phyloP scores from a whole-genome alignment of 2,888 invertebrate genomes.

The Cheilosia vulpina region DNA sequence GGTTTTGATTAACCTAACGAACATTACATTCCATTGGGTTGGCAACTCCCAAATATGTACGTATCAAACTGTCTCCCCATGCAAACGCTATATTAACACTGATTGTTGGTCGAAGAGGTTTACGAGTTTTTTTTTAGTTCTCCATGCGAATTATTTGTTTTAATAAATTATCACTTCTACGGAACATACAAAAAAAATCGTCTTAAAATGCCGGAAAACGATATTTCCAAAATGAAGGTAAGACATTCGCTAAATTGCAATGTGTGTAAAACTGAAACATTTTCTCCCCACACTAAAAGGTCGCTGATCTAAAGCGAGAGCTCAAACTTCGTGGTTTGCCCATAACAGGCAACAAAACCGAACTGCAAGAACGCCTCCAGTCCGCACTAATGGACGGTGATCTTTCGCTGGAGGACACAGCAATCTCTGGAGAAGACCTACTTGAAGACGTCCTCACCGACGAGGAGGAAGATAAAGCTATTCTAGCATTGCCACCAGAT shows the following conservation, averaged over 20 bases:
- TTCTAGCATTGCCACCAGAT: constrained; percentile 78
- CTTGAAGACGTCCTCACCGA: constrained; percentile 82
- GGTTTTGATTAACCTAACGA: neutral
- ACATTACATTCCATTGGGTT: neutral
- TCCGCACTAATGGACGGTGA: constrained; percentile 84
- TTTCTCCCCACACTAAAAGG: constrained; percentile 84
- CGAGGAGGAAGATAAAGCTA: constrained; percentile 83
- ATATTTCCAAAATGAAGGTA: constrained; percentile 83
- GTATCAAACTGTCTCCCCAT: constrained; percentile 23
- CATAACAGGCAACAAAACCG: constrained; percentile 91
- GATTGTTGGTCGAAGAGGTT: constrained; percentile 33
- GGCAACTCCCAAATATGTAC: constrained; percentile 16
- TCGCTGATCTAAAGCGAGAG: constrained; percentile 93
- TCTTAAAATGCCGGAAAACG: constrained; percentile 81
- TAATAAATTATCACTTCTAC: constrained; percentile 1
- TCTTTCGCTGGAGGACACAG: constrained; percentile 81
- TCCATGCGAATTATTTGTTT: constrained; percentile 23
- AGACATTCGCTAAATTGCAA: constrained; percentile 8
- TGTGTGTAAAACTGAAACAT: neutral
- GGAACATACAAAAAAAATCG: neutral
- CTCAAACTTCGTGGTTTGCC: constrained; percentile 91
- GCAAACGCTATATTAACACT: constrained; percentile 36
- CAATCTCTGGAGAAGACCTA: constrained; percentile 82
- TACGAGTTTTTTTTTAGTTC: constrained; percentile 23
- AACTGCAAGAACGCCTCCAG: constrained; percentile 90